Evolutionary conservation across 2,113 vertebrate genomes (phyloP).

Genomic region (Cranoglanis bouderius): DNA sequence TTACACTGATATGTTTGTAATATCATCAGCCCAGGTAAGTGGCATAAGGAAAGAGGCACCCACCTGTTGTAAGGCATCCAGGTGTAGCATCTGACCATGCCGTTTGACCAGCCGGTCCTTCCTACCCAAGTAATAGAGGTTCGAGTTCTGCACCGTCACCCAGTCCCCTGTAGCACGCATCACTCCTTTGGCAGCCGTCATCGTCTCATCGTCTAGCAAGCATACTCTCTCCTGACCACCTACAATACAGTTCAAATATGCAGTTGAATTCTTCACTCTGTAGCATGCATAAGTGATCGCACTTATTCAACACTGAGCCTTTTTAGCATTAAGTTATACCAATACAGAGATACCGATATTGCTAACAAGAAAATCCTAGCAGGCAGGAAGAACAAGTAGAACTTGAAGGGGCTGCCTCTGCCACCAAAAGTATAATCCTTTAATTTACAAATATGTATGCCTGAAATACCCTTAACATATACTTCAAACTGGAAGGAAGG

Average conservation of each 20-base stretch:
- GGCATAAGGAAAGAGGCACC: neutral
- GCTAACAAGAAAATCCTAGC: neutral
- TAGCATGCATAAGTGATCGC: neutral
- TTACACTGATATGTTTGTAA: no score
- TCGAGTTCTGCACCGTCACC: conserved; percentile 71
- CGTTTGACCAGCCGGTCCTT: conserved; percentile 91
- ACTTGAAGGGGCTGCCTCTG: neutral
- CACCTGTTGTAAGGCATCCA: conserved; percentile 85
- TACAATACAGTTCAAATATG: conserved; percentile 55
- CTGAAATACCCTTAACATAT: neutral
- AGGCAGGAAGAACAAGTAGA: neutral
- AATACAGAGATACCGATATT: neutral
- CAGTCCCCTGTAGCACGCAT: conserved; percentile 93
- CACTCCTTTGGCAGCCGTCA: conserved; percentile 69
- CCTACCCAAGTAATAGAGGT: conserved; percentile 85
- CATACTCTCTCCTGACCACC: conserved; percentile 87
- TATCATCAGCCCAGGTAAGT: neutral
- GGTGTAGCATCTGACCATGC: conserved; percentile 83
- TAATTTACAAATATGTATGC: neutral
- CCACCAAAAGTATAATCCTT: neutral
- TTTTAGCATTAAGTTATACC: neutral
- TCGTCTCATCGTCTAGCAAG: conserved; percentile 82
- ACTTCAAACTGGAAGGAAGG: neutral
- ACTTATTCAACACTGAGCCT: neutral
- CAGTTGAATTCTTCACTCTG: neutral